These are phyloP conservation scores for Anguilla megastoma DNA, from an alignment of 2,797 vertebrate genomes.

Conservation along the genomic window DNA sequence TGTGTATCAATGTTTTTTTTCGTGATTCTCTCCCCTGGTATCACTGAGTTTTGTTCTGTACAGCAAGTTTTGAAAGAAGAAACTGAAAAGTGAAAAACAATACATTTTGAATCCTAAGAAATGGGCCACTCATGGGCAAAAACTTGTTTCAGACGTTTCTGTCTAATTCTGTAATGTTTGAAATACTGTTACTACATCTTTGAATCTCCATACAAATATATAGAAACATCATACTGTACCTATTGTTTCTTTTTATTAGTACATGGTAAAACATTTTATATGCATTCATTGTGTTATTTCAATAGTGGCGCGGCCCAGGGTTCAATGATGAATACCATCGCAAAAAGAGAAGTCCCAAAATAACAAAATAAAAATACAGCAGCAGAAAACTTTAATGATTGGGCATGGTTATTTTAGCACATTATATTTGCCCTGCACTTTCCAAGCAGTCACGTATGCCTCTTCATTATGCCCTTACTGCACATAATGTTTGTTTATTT, in stretches of 20 bases:
- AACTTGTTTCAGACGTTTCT: neutral
- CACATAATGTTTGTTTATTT: neutral
- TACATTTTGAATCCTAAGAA: neutral
- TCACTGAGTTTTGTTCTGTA: neutral
- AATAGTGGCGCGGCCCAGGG: too few relatives aligned
- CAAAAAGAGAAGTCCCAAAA: neutral
- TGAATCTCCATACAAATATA: neutral
- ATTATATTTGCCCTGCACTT: neutral
- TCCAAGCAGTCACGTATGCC: neutral
- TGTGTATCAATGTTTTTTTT: neutral
- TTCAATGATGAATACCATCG: neutral
- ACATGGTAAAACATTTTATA: neutral
- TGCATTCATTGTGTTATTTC: neutral
- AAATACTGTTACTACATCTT: too few relatives aligned
- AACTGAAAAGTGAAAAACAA: neutral
- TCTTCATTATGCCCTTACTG: neutral
- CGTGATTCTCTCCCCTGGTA: neutral
- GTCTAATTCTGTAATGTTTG: neutral
- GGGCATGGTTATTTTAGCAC: neutral
- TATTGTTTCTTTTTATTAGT: neutral
- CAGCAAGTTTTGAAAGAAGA: neutral
- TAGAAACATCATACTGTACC: neutral
- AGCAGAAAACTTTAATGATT: neutral
- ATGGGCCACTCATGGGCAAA: neutral
- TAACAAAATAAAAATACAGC: neutral